Conservation (phyloP, 2,797 vertebrate species). For the Sphenopsis melanotis region DNA sequence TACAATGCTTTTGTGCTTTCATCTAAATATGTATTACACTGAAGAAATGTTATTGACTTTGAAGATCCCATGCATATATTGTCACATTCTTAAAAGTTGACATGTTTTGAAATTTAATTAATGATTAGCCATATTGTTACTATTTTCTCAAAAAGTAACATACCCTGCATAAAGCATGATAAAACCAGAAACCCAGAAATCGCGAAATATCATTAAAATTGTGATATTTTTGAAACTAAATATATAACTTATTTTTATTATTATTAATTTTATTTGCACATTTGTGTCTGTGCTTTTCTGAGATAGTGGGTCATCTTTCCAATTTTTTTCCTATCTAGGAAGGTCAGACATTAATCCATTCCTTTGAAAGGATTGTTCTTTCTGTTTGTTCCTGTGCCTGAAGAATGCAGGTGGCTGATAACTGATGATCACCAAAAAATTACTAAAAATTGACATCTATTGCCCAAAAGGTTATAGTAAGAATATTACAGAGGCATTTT, state of each 20-base stretch:
- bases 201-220: background rate
- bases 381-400: background rate
- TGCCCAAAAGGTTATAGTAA: background rate
- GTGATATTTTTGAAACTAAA: background rate
- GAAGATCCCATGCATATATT: background rate
- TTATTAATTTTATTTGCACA: background rate
- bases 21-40: background rate
- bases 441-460: background rate
- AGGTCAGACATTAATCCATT: background rate
- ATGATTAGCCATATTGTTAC: background rate
- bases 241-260: fast-evolving
- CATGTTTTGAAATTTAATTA: background rate
- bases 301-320: background rate
- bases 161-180: background rate
- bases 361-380: background rate
- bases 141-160: background rate
- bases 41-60: background rate
- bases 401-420: background rate
- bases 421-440: background rate
- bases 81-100: background rate
- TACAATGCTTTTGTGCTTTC: background rate
- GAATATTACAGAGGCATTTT: background rate
- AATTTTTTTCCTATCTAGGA: background rate
- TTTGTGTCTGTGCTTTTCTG: background rate
- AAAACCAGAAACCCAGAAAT: background rate